phyloP scores from a whole-genome alignment of 2,888 invertebrate species.

The Eupithecia exiguata region DNA sequence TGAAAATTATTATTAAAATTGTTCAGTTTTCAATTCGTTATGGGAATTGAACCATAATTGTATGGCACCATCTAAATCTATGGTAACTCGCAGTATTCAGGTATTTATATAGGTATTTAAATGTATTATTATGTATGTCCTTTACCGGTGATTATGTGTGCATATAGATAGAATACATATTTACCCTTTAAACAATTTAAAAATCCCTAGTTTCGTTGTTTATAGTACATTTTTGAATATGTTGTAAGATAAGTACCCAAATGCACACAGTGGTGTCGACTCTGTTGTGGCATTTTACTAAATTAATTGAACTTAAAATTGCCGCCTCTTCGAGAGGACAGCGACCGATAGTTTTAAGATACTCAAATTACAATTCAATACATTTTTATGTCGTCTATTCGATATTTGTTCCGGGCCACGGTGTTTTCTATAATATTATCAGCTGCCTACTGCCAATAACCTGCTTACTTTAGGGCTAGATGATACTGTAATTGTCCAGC shows the following conservation, averaged over 20 bases:
- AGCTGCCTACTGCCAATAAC: background rate
- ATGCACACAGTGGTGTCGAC: conserved; percentile 35
- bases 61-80: conserved; percentile 80
- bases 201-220: background rate
- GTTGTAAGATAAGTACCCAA: conserved; percentile 20
- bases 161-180: conserved; percentile 16
- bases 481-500: background rate
- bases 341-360: background rate
- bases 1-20: background rate
- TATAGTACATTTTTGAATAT: conserved; percentile 4
- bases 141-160: conserved; percentile 50
- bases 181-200: background rate
- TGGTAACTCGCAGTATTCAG: conserved; percentile 76
- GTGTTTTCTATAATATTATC: background rate
- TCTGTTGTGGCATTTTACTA: background rate
- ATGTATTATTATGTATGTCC: conserved; percentile 51
- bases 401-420: background rate
- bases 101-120: conserved; percentile 52
- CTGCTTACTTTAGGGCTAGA: background rate
- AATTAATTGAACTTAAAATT: background rate
- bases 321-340: background rate
- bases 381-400: background rate
- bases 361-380: background rate
- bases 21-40: conserved; percentile 20
- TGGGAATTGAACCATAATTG: conserved; percentile 55